Evolutionary conservation across 2,888 invertebrate species (phyloP).

Genomic region (Platerodrilus igneus): DNA sequence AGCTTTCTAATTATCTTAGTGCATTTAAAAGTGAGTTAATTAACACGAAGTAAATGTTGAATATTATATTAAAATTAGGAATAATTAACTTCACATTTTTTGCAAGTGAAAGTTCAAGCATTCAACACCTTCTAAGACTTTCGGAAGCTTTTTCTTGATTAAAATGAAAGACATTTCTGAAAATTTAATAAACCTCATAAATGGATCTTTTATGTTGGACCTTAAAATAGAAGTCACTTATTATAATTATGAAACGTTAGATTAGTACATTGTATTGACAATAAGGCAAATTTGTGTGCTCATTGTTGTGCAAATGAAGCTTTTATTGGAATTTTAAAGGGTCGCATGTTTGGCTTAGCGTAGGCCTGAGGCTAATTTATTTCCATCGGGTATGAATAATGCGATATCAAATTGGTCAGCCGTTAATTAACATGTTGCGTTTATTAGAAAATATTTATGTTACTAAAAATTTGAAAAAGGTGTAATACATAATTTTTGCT

Average conservation of each 20-base stretch:
- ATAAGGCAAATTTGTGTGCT: conserved; percentile 43
- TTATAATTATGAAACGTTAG: too few species aligned
- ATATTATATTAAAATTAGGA: conserved; percentile 38
- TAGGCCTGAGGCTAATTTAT: conserved; percentile 43
- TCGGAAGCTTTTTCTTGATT: too few species aligned
- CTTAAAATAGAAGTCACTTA: too few species aligned
- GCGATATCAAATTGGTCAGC: conserved; percentile 31
- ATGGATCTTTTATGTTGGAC: too few species aligned
- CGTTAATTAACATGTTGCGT: conserved; percentile 39
- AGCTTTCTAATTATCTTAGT: conserved; percentile 35
- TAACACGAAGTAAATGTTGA: conserved; percentile 39
- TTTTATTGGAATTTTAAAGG: conserved; percentile 43
- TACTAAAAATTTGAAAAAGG: conserved; percentile 22
- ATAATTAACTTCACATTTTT: too few species aligned
- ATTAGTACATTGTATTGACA: conserved; percentile 29
- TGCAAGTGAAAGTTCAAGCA: too few species aligned
- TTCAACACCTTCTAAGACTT: too few species aligned
- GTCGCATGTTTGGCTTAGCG: conserved; percentile 42
- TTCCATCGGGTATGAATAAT: conserved; percentile 40
- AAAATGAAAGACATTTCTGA: too few species aligned
- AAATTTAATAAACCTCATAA: too few species aligned
- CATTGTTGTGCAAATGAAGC: conserved; percentile 49
- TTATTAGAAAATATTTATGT: conserved; percentile 36
- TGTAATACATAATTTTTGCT: conserved; percentile 35
- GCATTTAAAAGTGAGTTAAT: conserved; percentile 40